phyloP scores from a whole-genome alignment of 2,113 vertebrate species.

The Anoplopoma fimbria region DNA sequence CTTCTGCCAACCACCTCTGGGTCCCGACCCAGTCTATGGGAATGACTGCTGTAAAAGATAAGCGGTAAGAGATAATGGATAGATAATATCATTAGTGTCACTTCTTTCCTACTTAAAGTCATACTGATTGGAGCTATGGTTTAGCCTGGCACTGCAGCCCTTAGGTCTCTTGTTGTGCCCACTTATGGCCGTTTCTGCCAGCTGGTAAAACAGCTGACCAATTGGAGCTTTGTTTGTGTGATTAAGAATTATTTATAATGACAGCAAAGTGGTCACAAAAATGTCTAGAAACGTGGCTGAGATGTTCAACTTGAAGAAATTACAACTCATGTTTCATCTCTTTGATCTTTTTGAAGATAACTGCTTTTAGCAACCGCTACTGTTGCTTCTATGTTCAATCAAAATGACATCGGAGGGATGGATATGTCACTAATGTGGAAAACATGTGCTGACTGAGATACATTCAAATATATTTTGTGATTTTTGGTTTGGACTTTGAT shows the following conservation, averaged over 20 bases:
- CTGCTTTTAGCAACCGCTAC: background rate
- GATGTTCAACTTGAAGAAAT: background rate
- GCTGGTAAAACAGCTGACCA: background rate
- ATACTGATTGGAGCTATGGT: background rate
- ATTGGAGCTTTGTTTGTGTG: background rate
- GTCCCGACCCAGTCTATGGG: background rate
- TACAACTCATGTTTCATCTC: background rate
- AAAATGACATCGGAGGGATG: background rate
- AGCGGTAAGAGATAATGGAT: background rate
- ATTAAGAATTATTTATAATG: background rate
- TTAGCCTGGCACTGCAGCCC: background rate
- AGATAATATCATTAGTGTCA: background rate
- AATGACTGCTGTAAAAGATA: background rate
- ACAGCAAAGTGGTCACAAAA: background rate
- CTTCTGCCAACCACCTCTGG: background rate
- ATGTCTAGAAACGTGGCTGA: background rate
- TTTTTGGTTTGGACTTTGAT: slow-evolving; percentile 35
- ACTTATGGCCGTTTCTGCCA: background rate
- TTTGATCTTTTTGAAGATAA: background rate
- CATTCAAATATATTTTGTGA: slow-evolving; percentile 1
- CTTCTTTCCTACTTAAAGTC: background rate
- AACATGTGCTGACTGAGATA: slow-evolving; percentile 2
- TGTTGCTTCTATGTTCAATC: background rate
- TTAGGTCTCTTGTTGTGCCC: background rate
- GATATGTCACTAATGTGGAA: background rate